Percentiles rank a stretch among this genome's conserved stretches.
phyloP scores from a whole-genome alignment of 2,113 vertebrate species.

The Polypterus bichir region DNA sequence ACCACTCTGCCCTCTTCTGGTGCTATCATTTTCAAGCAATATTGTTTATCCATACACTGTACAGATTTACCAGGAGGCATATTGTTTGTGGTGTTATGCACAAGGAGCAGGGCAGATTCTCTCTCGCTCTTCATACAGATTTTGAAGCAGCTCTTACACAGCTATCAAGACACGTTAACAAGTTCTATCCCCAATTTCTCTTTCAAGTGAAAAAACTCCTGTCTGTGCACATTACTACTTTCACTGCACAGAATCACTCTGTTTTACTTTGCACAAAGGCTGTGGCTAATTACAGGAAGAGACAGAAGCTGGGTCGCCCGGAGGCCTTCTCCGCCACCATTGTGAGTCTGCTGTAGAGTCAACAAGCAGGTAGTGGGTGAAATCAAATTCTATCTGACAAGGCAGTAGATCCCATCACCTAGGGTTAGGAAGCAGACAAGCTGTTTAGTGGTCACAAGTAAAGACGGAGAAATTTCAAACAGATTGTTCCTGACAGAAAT shows the following conservation, averaged over 20 bases:
- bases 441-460: conserved; percentile 53
- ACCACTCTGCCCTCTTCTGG: no score
- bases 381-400: conserved; percentile 74
- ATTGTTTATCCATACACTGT: no score
- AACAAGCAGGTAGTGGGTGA: conserved; percentile 56
- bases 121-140: not conserved
- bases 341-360: conserved; percentile 41
- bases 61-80: no score
- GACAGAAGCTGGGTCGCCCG: conserved; percentile 58
- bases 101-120: not conserved
- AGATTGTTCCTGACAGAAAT: conserved; percentile 94
- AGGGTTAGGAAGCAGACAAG: conserved; percentile 62
- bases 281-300: conserved; percentile 70
- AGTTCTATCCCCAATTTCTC: conserved; percentile 8
- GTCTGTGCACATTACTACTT: conserved; percentile 49
- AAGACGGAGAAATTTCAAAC: conserved; percentile 71
- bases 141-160: conserved; percentile 1
- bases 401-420: conserved; percentile 64
- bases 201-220: conserved; percentile 46
- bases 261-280: conserved; percentile 49
- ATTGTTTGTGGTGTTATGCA: no score
- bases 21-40: no score
- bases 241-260: conserved; percentile 29
- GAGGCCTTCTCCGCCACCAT: conserved; percentile 52
- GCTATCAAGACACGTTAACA: conserved; percentile 7